phyloP scores from a whole-genome alignment of 1,140 invertebrate genomes.

The Drosophila biarmipes region DNA sequence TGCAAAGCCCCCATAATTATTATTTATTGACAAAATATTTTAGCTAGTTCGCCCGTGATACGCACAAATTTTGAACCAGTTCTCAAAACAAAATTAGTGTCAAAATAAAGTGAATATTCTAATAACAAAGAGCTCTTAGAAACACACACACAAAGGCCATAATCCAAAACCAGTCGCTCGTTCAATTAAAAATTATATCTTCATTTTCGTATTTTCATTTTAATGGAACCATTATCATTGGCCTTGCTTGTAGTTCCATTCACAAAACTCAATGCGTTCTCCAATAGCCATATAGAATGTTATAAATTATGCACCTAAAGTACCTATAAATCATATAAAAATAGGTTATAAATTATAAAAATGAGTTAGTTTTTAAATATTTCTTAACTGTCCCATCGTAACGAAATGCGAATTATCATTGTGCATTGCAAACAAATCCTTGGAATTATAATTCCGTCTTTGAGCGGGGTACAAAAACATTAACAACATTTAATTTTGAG shows the following conservation, averaged over 20 bases:
- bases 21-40: neutral
- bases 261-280: no score
- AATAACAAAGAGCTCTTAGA: slow-evolving; percentile 11
- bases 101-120: slow-evolving; percentile 19
- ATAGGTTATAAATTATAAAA: no score
- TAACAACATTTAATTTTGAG: slow-evolving; percentile 68
- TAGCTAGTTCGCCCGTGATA: slow-evolving; percentile 1
- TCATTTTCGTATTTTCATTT: slow-evolving; percentile 14
- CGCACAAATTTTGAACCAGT: slow-evolving; percentile 25
- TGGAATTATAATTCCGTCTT: slow-evolving; percentile 2
- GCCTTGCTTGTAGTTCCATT: slow-evolving; percentile 25
- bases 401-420: neutral
- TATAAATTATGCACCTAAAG: no score
- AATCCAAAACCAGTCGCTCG: slow-evolving; percentile 20
- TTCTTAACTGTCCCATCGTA: no score
- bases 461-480: slow-evolving; percentile 28
- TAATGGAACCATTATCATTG: slow-evolving; percentile 27
- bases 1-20: neutral
- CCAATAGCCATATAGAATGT: no score
- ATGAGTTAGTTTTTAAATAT: no score
- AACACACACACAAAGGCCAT: neutral
- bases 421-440: neutral
- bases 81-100: slow-evolving; percentile 5
- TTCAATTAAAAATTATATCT: slow-evolving; percentile 6
- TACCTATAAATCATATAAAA: no score